These are phyloP conservation scores for Clistopyga incitator DNA, from an alignment of 2,888 invertebrate species.

Conservation along the genomic window DNA sequence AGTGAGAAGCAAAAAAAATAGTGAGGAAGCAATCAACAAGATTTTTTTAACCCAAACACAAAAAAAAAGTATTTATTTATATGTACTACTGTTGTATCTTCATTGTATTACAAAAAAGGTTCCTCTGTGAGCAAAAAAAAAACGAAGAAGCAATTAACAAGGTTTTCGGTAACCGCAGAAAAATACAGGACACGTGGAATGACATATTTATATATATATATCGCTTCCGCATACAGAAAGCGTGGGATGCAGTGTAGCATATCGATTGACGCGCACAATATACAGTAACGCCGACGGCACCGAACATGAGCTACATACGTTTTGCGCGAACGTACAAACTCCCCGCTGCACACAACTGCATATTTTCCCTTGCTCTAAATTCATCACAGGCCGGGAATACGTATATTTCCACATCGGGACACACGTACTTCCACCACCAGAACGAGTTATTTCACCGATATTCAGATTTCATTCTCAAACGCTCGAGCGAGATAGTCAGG, in stretches of 20 bases:
- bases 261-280: slow-evolving; percentile 54
- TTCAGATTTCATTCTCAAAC: slow-evolving; percentile 49
- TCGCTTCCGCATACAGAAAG: slow-evolving; percentile 51
- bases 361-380: slow-evolving; percentile 49
- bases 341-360: slow-evolving; percentile 26
- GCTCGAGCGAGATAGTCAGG: slow-evolving; percentile 1
- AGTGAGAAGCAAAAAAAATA: too few species aligned
- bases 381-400: slow-evolving; percentile 21
- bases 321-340: slow-evolving; percentile 42
- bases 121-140: background rate
- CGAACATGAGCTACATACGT: slow-evolving; percentile 36
- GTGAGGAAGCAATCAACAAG: too few species aligned
- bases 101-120: too few species aligned
- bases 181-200: slow-evolving; percentile 18
- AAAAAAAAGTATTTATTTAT: too few species aligned
- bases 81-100: too few species aligned
- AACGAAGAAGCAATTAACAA: too few species aligned
- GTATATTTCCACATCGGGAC: slow-evolving; percentile 38
- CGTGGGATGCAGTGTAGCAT: slow-evolving; percentile 51
- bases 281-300: slow-evolving; percentile 26
- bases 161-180: background rate
- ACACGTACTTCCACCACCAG: slow-evolving; percentile 24
- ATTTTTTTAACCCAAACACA: too few species aligned
- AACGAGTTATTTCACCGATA: slow-evolving; percentile 47
- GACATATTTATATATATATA: background rate